These are phyloP conservation scores for Carlito syrichta DNA, from an alignment of 2,113 vertebrate genomes.

Conservation along the genomic window DNA sequence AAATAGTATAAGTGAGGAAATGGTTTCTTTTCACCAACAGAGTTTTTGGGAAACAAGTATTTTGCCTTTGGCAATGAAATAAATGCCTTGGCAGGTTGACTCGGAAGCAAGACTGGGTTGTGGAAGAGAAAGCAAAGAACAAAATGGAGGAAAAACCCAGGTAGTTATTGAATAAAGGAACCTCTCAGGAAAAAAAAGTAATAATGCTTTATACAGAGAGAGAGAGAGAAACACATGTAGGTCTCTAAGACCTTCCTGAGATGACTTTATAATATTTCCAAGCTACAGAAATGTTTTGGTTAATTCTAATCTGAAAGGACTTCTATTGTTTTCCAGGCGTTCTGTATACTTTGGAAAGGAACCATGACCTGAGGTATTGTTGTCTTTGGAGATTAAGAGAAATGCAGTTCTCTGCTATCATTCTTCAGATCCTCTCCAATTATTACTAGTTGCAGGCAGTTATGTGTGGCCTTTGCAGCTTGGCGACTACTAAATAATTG, in stretches of 20 bases:
- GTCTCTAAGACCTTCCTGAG: constrained; percentile 14
- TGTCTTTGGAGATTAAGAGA: constrained; percentile 79
- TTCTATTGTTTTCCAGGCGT: constrained; percentile 73
- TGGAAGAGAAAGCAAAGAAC: neutral
- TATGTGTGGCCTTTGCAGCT: constrained; percentile 71
- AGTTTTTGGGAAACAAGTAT: constrained; percentile 1
- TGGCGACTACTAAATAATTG: constrained; percentile 63
- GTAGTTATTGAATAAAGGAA: neutral
- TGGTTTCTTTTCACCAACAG: constrained; percentile 27
- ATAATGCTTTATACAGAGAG: neutral
- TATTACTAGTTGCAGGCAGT: constrained; percentile 67
- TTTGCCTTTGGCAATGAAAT: constrained; percentile 11
- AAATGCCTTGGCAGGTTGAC: neutral
- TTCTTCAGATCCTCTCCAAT: constrained; percentile 71
- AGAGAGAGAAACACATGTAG: neutral
- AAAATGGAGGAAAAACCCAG: neutral
- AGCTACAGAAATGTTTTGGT: constrained; percentile 62
- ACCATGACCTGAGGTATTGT: constrained; percentile 79
- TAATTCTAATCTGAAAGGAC: constrained; percentile 72
- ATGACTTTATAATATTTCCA: constrained; percentile 68
- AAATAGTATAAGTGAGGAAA: neutral
- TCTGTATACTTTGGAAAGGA: constrained; percentile 72
- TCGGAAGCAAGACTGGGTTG: neutral
- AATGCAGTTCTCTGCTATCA: constrained; percentile 71
- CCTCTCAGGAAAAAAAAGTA: neutral